These are phyloP conservation scores for Fulica atra DNA, from an alignment of 2,113 vertebrate species.

Conservation along the genomic window DNA sequence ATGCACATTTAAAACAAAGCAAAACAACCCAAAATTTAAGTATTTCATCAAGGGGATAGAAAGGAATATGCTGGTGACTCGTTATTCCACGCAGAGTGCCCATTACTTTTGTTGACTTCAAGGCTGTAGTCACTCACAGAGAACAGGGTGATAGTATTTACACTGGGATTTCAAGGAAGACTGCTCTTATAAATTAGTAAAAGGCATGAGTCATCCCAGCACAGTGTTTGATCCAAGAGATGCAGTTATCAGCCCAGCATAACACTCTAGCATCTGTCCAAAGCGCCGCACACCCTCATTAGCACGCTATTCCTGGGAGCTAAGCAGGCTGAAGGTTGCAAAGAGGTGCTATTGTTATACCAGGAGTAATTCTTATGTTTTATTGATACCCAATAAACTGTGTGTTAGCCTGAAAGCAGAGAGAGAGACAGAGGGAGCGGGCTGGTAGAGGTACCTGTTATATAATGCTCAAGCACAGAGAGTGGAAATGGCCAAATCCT, in stretches of 20 bases:
- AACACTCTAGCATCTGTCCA: constrained; percentile 70
- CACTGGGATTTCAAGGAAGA: constrained; percentile 74
- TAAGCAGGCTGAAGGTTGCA: constrained; percentile 49
- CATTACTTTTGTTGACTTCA: constrained; percentile 65
- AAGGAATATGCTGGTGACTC: not conserved
- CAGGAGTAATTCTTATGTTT: constrained; percentile 59
- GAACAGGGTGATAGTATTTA: constrained; percentile 47
- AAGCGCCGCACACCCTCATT: constrained; percentile 45
- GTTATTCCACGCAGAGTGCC: not conserved
- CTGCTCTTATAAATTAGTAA: constrained; percentile 80
- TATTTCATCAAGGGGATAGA: not conserved
- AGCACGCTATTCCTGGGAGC: constrained; percentile 57
- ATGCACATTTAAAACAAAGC: constrained; percentile 13
- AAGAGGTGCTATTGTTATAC: constrained; percentile 60
- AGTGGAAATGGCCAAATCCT: constrained; percentile 35
- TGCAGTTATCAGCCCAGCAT: constrained; percentile 61
- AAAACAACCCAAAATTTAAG: constrained; percentile 9
- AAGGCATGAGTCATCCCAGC: constrained; percentile 74
- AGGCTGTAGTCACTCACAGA: constrained; percentile 54
- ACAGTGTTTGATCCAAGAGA: constrained; percentile 70
- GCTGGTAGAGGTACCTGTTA: not conserved
- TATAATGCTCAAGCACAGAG: not conserved
- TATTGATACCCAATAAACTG: constrained; percentile 58
- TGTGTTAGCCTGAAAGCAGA: constrained; percentile 7
- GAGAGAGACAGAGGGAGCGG: not conserved